Conservation (phyloP, 2,797 vertebrate genomes). For the Scyliorhinus canicula region DNA sequence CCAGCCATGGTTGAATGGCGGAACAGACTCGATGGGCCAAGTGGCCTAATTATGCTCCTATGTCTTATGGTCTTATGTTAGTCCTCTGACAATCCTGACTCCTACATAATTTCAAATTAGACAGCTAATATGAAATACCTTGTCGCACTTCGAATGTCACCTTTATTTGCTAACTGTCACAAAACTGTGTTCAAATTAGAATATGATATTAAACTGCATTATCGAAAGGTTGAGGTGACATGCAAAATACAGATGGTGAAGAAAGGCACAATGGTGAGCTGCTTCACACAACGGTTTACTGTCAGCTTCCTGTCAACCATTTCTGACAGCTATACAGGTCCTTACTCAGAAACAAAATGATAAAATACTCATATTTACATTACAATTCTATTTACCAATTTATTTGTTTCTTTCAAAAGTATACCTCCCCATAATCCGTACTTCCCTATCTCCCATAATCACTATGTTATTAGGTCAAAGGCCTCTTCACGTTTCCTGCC, state of each 20-base stretch:
- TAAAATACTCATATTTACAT: not conserved
- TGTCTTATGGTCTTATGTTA: no score
- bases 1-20: no score
- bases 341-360: not conserved
- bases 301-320: not conserved
- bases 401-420: not conserved
- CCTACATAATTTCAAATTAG: not conserved
- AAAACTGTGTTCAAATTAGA: not conserved
- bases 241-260: not conserved
- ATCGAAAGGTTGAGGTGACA: not conserved
- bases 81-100: not conserved
- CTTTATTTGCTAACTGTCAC: not conserved
- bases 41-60: no score
- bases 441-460: not conserved
- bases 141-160: not conserved
- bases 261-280: not conserved
- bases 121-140: not conserved
- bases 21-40: no score
- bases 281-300: not conserved
- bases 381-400: not conserved
- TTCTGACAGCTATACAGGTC: not conserved
- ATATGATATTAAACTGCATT: not conserved
- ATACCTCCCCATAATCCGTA: not conserved
- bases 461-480: not conserved
- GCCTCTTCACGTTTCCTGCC: not conserved